phyloP scores from a whole-genome alignment of 2,888 invertebrate genomes.

The Drosophila kuntzei region DNA sequence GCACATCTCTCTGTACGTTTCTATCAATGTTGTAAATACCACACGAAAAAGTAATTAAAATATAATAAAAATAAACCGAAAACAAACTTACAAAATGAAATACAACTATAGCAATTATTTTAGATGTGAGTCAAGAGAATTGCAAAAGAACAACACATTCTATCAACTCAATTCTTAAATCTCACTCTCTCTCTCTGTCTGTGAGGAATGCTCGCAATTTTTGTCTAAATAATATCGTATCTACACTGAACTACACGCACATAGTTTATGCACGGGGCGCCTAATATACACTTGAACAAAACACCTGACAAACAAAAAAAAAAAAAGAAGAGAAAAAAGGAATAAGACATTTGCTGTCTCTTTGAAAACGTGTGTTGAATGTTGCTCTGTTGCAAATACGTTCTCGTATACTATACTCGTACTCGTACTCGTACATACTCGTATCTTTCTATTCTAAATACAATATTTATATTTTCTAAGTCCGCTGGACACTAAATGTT shows the following conservation, averaged over 20 bases:
- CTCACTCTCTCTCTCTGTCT: neutral
- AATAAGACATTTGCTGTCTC: conserved; percentile 53
- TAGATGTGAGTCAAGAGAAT: conserved; percentile 36
- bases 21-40: conserved; percentile 69
- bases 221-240: conserved; percentile 17
- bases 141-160: conserved; percentile 3
- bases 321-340: neutral
- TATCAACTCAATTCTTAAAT: neutral
- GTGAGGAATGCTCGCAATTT: conserved; percentile 25
- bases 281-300: conserved; percentile 18
- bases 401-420: conserved; percentile 14
- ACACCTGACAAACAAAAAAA: conserved; percentile 1
- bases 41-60: conserved; percentile 20
- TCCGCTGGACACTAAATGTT: conserved; percentile 25
- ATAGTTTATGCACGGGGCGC: conserved; percentile 57
- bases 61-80: conserved; percentile 16
- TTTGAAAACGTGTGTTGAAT: conserved; percentile 61
- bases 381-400: conserved; percentile 52
- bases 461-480: conserved; percentile 13
- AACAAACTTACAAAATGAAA: conserved; percentile 11
- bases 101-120: conserved; percentile 15
- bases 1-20: conserved; percentile 59
- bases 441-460: conserved; percentile 18
- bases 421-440: conserved; percentile 3
- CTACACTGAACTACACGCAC: conserved; percentile 47